phyloP scores from a whole-genome alignment of 2,113 vertebrate species.

The Pelecanoides urinatrix region DNA sequence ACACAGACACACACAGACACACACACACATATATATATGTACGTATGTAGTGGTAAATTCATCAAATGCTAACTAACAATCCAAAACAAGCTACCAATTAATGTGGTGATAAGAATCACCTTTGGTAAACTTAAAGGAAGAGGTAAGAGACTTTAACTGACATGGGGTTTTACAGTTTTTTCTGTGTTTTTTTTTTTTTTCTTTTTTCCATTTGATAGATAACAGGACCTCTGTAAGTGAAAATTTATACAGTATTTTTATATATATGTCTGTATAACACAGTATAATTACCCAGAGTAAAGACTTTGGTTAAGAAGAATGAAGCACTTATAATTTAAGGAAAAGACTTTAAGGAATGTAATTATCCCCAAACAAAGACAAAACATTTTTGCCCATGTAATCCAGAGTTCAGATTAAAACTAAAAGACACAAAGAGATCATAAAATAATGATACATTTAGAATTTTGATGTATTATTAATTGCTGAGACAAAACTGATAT shows the following conservation, averaged over 20 bases:
- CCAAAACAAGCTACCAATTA: neutral
- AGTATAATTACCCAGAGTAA: neutral
- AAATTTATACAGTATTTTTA: neutral
- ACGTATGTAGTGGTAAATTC: neutral
- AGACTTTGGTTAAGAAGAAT: neutral
- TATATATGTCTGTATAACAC: neutral
- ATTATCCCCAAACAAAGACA: neutral
- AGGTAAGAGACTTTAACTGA: neutral
- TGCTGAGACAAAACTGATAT: neutral
- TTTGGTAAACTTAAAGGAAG: neutral
- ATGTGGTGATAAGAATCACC: neutral
- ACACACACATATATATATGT: rapidly evolving
- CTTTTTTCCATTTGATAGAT: neutral
- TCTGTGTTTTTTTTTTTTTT: neutral
- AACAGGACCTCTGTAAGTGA: neutral
- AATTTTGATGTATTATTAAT: neutral
- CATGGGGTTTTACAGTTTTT: rapidly evolving
- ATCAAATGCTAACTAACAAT: neutral
- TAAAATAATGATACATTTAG: neutral
- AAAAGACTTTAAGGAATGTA: neutral
- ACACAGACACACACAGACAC: too few relatives aligned
- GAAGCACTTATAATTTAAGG: neutral
- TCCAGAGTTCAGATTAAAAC: neutral
- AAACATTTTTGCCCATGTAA: neutral
- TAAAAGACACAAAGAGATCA: neutral